Evolutionary conservation across 2,888 invertebrate species (phyloP).

Genomic region (Drosophila mulleri): DNA sequence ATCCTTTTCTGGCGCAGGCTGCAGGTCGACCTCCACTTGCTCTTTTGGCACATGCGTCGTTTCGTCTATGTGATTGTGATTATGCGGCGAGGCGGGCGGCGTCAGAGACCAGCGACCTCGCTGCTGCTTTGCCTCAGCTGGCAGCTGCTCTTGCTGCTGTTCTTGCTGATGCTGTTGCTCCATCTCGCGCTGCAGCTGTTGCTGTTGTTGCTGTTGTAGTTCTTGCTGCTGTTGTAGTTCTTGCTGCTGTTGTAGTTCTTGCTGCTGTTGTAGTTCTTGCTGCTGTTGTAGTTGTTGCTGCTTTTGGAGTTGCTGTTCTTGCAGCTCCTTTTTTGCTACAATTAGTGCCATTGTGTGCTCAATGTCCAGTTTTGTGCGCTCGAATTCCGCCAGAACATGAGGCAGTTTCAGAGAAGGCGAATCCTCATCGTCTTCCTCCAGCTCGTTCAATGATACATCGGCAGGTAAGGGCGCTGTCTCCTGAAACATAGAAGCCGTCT

Average conservation of each 20-base stretch:
- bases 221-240: constrained; percentile 6
- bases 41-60: constrained; percentile 32
- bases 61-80: constrained; percentile 43
- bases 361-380: constrained; percentile 82
- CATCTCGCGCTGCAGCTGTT: no score
- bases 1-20: not conserved
- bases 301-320: constrained; percentile 17
- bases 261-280: no score
- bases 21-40: not conserved
- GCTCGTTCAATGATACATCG: constrained; percentile 7
- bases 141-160: constrained; percentile 9
- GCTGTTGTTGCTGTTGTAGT: not conserved
- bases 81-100: constrained; percentile 80
- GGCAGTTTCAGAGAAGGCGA: constrained; percentile 70
- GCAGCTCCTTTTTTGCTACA: constrained; percentile 47
- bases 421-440: constrained; percentile 47
- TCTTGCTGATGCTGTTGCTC: not conserved
- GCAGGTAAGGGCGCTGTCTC: constrained; percentile 27
- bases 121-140: constrained; percentile 32
- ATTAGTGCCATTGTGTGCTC: constrained; percentile 77
- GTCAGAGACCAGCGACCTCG: constrained; percentile 81
- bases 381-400: constrained; percentile 80
- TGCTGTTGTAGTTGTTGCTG: constrained; percentile 11
- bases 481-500: constrained; percentile 46
- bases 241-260: not conserved